phyloP scores from a whole-genome alignment of 35 echinoderm and acorn worm genomes.

The Apostichopus japonicus region DNA sequence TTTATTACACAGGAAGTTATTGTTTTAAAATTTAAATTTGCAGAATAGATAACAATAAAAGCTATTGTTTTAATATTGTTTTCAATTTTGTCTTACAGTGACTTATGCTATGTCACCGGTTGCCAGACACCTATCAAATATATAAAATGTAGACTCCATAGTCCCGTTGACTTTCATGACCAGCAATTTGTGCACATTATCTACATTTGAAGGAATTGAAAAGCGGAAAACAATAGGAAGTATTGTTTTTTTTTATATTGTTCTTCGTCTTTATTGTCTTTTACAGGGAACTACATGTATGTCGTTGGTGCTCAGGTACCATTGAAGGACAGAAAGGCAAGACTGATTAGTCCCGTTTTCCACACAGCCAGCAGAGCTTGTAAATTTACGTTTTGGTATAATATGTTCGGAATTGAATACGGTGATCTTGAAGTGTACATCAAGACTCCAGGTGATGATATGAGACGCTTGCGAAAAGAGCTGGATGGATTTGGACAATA shows the following conservation, averaged over 20 bases:
- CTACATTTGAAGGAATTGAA: too few species aligned
- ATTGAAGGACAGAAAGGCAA: constrained; percentile 11
- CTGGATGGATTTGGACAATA: constrained; percentile 47
- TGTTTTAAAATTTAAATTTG: too few species aligned
- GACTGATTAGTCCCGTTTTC: constrained; percentile 58
- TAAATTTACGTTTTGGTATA: constrained; percentile 82
- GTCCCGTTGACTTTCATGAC: too few species aligned
- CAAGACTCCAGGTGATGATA: not conserved
- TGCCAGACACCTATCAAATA: too few species aligned
- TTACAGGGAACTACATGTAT: constrained; percentile 72
- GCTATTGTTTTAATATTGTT: too few species aligned
- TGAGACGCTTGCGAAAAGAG: constrained; percentile 31
- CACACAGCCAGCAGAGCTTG: constrained; percentile 42
- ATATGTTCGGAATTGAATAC: constrained; percentile 77
- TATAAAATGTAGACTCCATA: too few species aligned
- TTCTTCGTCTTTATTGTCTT: not conserved
- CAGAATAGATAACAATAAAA: too few species aligned
- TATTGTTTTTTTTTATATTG: not conserved
- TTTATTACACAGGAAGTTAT: too few species aligned
- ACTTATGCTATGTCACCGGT: too few species aligned
- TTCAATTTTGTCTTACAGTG: too few species aligned
- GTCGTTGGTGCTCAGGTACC: constrained; percentile 21
- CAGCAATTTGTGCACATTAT: too few species aligned
- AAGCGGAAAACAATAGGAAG: too few species aligned
- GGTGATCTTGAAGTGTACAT: constrained; percentile 60